phyloP scores from a whole-genome alignment of 2,113 vertebrate genomes.

The Malurus elegans region DNA sequence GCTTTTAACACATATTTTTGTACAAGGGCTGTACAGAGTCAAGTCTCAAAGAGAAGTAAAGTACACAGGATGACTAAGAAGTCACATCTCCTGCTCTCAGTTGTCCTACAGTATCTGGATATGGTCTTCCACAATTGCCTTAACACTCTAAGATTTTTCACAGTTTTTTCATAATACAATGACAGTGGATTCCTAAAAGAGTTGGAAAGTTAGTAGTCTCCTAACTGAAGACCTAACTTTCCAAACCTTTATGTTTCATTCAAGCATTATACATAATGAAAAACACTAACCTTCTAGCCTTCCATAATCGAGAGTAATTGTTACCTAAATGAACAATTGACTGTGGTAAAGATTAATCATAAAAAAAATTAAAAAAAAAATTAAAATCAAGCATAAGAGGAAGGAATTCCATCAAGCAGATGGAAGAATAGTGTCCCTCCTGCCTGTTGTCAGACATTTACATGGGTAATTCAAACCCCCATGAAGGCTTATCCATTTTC shows the following conservation, averaged over 20 bases:
- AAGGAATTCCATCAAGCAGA: not conserved
- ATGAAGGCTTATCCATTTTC: not conserved
- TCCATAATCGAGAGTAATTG: not conserved
- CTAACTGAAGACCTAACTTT: not conserved
- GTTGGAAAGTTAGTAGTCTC: not conserved
- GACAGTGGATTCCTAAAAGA: not conserved
- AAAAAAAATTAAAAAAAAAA: not conserved
- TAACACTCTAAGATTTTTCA: not conserved
- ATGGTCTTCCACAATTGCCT: not conserved
- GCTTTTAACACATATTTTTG: not conserved
- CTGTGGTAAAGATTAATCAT: not conserved
- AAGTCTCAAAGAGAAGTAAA: not conserved
- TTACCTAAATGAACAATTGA: not conserved
- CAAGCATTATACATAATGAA: not conserved
- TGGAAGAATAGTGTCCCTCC: not conserved
- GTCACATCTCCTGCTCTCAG: not conserved
- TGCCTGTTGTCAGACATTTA: not conserved
- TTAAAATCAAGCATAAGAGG: not conserved
- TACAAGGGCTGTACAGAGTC: not conserved
- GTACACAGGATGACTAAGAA: not conserved
- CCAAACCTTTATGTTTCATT: not conserved
- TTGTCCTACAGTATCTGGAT: not conserved
- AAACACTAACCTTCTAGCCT: not conserved
- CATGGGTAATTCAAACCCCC: not conserved
- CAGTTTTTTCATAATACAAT: not conserved